phyloP scores from a whole-genome alignment of 2,888 invertebrate species.

The Cheilosia soror region DNA sequence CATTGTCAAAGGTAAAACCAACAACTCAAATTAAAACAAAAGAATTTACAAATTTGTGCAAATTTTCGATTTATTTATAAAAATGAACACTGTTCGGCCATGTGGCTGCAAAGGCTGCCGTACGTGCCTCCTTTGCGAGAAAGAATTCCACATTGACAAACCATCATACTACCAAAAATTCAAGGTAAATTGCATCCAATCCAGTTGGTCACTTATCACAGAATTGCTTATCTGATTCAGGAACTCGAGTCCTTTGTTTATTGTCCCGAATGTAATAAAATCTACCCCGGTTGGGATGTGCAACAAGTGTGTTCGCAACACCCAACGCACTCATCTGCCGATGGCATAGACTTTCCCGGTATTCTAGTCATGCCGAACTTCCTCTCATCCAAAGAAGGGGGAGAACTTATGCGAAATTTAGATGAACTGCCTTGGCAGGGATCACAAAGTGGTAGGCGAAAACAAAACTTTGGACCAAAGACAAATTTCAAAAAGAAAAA shows the following conservation, averaged over 20 bases:
- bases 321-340: slow-evolving; percentile 85
- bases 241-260: slow-evolving; percentile 88
- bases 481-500: slow-evolving; percentile 98
- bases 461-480: slow-evolving; percentile 99
- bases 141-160: slow-evolving; percentile 85
- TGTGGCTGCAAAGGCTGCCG: slow-evolving; percentile 97
- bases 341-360: slow-evolving; percentile 85
- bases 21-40: slow-evolving; percentile 42
- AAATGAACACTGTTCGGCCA: slow-evolving; percentile 84
- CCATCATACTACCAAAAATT: slow-evolving; percentile 77
- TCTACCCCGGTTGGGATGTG: slow-evolving; percentile 90
- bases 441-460: slow-evolving; percentile 97
- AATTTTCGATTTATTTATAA: background rate
- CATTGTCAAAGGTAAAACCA: slow-evolving; percentile 17
- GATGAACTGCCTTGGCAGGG: slow-evolving; percentile 93
- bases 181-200: slow-evolving; percentile 79
- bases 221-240: slow-evolving; percentile 80
- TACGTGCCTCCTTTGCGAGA: slow-evolving; percentile 94
- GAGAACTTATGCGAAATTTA: slow-evolving; percentile 87
- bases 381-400: slow-evolving; percentile 89
- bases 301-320: slow-evolving; percentile 86
- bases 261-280: slow-evolving; percentile 90
- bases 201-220: background rate
- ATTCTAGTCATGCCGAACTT: slow-evolving; percentile 90
- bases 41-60: slow-evolving; percentile 20